phyloP scores from a whole-genome alignment of 2,797 vertebrate species.

The Ptychobarbus kaznakovi region DNA sequence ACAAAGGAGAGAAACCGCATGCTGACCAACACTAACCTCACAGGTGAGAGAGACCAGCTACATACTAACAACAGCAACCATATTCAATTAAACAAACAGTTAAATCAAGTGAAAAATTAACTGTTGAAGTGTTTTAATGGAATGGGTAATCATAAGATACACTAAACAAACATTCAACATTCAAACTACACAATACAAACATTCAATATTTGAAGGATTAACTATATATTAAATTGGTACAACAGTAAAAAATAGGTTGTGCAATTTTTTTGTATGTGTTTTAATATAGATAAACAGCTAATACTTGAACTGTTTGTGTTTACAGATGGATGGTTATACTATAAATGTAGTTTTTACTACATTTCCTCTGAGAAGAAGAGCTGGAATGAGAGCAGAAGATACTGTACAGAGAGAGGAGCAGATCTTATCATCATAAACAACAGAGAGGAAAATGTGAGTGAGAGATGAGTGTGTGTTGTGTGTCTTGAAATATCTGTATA shows the following conservation, averaged over 20 bases:
- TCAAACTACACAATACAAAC: too few relatives aligned
- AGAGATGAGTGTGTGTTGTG: not conserved
- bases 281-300: not conserved
- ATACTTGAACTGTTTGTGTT: not conserved
- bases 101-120: not conserved
- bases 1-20: not conserved
- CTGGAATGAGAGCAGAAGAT: conserved; percentile 9
- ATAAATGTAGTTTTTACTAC: not conserved
- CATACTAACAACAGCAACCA: not conserved
- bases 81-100: not conserved
- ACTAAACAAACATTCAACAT: not conserved
- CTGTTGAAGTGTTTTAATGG: not conserved
- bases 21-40: too few relatives aligned
- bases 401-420: conserved; percentile 16
- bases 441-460: conserved; percentile 27
- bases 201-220: not conserved
- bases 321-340: not conserved
- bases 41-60: too few relatives aligned
- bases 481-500: not conserved
- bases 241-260: too few relatives aligned
- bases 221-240: not conserved
- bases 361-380: not conserved
- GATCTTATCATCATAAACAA: conserved; percentile 28
- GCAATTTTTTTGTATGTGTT: too few relatives aligned
- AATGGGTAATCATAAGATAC: not conserved